Conservation (phyloP, 2,113 vertebrate species). For the human (Homo sapiens) region GRCh38 chr14:95504001-95504500, state of each 20-base stretch:
- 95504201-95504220: accelerated
- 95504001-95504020: not conserved
- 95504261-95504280: not conserved
- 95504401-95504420: not conserved
- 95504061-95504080: not conserved
- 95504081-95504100: not conserved
- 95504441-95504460: not conserved
- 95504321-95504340: not conserved
- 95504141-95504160: not conserved
- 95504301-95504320: not conserved
- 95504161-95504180: not conserved
- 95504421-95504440: not conserved
- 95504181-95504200: accelerated
- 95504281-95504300: not conserved
- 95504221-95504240: not conserved
- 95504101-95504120: not conserved
- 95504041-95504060: not conserved
- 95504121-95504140: not conserved
- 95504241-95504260: not conserved
- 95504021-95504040: accelerated
- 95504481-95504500: not conserved
- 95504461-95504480: not conserved
- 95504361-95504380: not conserved
- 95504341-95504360: not conserved
- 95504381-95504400: not conserved